Percentiles rank a stretch among this genome's conserved stretches.
Evolutionary conservation across 2,888 invertebrate species (phyloP).

Genomic region (Thymelicus acteon): DNA sequence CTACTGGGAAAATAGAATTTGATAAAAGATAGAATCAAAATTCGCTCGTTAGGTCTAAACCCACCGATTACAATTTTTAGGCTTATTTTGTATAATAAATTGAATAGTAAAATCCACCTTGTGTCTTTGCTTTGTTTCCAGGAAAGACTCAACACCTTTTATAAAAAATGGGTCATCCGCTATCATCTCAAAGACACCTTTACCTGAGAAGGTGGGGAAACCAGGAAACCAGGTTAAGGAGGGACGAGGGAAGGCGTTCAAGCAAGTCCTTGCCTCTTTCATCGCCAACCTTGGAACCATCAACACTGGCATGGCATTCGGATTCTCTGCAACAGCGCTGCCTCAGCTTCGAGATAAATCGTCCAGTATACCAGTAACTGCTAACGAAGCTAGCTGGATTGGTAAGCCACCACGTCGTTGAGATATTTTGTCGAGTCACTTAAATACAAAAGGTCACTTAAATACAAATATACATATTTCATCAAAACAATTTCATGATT

Average conservation of each 20-base stretch:
- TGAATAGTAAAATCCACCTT: too few species aligned
- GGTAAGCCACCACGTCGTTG: too few species aligned
- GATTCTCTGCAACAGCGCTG: constrained; percentile 87
- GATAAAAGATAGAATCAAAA: too few species aligned
- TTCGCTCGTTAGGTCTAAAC: too few species aligned
- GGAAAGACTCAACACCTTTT: constrained; percentile 71
- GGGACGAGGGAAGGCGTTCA: constrained; percentile 74
- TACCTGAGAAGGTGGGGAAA: constrained; percentile 51
- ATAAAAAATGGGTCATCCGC: constrained; percentile 68
- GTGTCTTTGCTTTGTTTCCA: constrained; percentile 47
- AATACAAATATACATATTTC: too few species aligned
- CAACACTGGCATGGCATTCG: constrained; percentile 89
- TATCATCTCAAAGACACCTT: constrained; percentile 58
- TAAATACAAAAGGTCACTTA: too few species aligned
- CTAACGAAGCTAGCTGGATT: constrained; percentile 87
- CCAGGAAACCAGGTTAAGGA: constrained; percentile 52
- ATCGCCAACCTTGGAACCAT: constrained; percentile 88
- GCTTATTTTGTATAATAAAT: too few species aligned
- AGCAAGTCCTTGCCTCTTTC: constrained; percentile 86
- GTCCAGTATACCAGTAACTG: constrained; percentile 82
- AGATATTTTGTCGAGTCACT: too few species aligned
- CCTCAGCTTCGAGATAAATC: constrained; percentile 83
- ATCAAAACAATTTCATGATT: too few species aligned
- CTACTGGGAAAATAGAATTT: too few species aligned
- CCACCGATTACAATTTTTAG: too few species aligned